Base-by-base conservation (phyloP, 2,888 invertebrate genomes). In the Lathronympha strigana region DNA sequence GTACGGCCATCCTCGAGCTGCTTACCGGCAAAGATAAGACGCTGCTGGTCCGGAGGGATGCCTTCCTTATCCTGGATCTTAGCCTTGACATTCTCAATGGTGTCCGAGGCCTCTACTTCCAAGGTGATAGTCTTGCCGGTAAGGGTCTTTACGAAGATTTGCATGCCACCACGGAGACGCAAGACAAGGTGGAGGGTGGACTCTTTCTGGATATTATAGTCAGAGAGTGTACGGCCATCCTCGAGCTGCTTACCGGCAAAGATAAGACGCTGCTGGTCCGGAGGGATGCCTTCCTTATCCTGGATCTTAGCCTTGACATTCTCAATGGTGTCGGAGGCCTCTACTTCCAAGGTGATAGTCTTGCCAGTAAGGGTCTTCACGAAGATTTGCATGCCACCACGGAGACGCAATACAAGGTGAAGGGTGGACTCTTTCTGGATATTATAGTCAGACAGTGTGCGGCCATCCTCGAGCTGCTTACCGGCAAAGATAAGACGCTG, bases 391-490 rank as follows among this genome's bases (percentile, higher is more conserved):
- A 68, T 68, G 11, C 86, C 86, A 53, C 86, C 86, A 3, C 86
- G 74, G 0, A 86, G 81, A 76, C 86, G 84, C 0, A 86, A 23
- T 0, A 86, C 86, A 2, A 86, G 38, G 8, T 86, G 86, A 0
- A 86, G 78, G 0, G 86, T 86, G 0, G 86, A 86, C 23, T 86
- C 86, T 1, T 86, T 87, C 1, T 87, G 86, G 0, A 86, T 86
- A 15, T 86, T 86, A 36, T 86, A 86, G 49, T 86, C 86, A 0
- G 86, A 86, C 0, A 86, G 70, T 0, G 86, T 86, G 25, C 86
- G 83, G 0, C 86, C 86, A 72, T 86, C 86, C 57, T 86, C 86
- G 0, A 86, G 31, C 36, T 86, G 86, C 8, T 86, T 86, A 0
- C 86, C 86, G 0, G 86, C 86, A 2, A 86, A 86, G 67, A 86